These are phyloP conservation scores for Probosciger aterrimus DNA, from an alignment of 2,113 vertebrate genomes.

Conservation along the genomic window DNA sequence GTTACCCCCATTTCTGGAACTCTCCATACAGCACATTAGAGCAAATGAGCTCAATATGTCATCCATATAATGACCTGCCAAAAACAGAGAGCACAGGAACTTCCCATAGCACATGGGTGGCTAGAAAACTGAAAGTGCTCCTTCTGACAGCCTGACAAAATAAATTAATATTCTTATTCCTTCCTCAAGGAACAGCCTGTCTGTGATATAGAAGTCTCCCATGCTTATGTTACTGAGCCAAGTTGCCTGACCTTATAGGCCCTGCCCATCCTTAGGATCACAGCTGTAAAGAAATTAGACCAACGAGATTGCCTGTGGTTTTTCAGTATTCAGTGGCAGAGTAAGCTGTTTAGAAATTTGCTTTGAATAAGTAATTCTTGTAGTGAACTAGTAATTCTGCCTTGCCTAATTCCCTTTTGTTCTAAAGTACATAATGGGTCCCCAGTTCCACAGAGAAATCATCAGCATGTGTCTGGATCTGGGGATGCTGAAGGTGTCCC, in stretches of 20 bases:
- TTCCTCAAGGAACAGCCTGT: not conserved
- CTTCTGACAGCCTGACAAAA: not conserved
- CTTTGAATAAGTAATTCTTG: not conserved
- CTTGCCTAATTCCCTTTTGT: not conserved
- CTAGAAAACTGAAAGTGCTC: not conserved
- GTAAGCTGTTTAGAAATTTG: not conserved
- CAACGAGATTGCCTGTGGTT: not conserved
- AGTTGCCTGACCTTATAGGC: not conserved
- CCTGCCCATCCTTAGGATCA: not conserved
- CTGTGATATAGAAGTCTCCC: not conserved
- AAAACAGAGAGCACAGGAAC: not conserved
- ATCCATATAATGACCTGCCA: not conserved
- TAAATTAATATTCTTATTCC: not conserved
- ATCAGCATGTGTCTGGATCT: not conserved
- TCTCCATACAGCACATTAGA: not conserved
- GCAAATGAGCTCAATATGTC: not conserved
- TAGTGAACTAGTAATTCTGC: not conserved
- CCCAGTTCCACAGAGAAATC: not conserved
- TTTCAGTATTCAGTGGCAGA: not conserved
- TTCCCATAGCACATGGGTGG: not conserved
- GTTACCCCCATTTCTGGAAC: not conserved
- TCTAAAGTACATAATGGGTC: not conserved
- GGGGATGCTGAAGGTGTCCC: not conserved
- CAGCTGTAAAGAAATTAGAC: not conserved
- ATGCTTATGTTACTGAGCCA: not conserved